These are phyloP conservation scores for Mustelus asterias DNA, from an alignment of 2,113 vertebrate genomes.

Conservation along the genomic window DNA sequence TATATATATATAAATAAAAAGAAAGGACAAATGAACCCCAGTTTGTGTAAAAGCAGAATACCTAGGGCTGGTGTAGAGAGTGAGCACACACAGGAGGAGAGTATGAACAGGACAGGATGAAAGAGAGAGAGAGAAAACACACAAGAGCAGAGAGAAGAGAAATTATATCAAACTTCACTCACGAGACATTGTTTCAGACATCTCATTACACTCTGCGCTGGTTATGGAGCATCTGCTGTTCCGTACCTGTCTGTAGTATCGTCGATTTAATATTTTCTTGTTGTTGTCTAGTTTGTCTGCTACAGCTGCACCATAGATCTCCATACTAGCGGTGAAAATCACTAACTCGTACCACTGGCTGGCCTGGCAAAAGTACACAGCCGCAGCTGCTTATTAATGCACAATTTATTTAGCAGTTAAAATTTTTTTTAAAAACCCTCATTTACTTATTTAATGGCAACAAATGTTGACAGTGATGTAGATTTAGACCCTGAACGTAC, in stretches of 20 bases:
- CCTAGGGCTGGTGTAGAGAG: neutral
- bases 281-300: constrained; percentile 39
- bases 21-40: constrained; percentile 61
- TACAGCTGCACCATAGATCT: constrained; percentile 40
- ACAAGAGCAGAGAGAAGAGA: neutral
- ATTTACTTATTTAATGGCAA: neutral
- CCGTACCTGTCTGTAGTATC: constrained; percentile 40
- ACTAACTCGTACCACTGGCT: constrained; percentile 40
- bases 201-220: constrained; percentile 13
- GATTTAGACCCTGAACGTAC: neutral
- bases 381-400: neutral
- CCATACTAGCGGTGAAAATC: constrained; percentile 39
- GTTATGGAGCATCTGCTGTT: neutral
- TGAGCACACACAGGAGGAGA: neutral
- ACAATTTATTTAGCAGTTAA: neutral
- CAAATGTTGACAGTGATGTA: neutral
- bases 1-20: constrained; percentile 45
- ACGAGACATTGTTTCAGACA: constrained; percentile 16
- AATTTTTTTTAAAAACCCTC: neutral
- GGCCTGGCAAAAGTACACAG: constrained; percentile 6
- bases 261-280: constrained; percentile 28
- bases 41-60: constrained; percentile 62
- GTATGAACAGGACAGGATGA: no score
- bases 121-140: neutral
- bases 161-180: constrained; percentile 19